Evolutionary conservation across 2,888 invertebrate genomes (phyloP).

Genomic region (Polydrusus cervinus): DNA sequence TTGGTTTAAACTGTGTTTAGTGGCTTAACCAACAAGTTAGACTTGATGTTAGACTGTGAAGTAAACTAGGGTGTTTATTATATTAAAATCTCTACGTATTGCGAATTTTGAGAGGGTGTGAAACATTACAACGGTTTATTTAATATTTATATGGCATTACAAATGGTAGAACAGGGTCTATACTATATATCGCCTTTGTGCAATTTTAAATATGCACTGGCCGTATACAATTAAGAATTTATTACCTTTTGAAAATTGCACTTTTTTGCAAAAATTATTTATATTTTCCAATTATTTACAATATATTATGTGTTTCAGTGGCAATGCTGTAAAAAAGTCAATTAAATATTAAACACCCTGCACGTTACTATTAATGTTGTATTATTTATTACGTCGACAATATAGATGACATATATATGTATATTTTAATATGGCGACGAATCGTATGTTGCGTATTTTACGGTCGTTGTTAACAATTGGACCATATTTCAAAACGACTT

Average conservation of each 20-base stretch:
- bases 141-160: neutral
- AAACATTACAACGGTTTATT: neutral
- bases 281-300: neutral
- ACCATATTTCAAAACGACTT: neutral
- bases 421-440: constrained; percentile 48
- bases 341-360: constrained; percentile 51
- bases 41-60: constrained; percentile 56
- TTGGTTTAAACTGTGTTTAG: constrained; percentile 41
- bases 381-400: constrained; percentile 55
- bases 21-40: constrained; percentile 52
- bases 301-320: neutral
- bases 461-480: neutral
- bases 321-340: constrained; percentile 24
- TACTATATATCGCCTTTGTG: no score
- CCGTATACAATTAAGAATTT: no score
- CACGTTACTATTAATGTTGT: constrained; percentile 42
- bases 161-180: constrained; percentile 9
- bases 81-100: constrained; percentile 5
- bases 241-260: no score
- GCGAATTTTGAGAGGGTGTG: neutral
- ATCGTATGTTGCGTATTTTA: neutral
- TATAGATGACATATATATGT: constrained; percentile 54
- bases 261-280: no score
- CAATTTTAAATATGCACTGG: no score
- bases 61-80: constrained; percentile 49